These are phyloP conservation scores for Leptopilina myrica DNA, from an alignment of 2,888 invertebrate genomes.

Conservation along the genomic window DNA sequence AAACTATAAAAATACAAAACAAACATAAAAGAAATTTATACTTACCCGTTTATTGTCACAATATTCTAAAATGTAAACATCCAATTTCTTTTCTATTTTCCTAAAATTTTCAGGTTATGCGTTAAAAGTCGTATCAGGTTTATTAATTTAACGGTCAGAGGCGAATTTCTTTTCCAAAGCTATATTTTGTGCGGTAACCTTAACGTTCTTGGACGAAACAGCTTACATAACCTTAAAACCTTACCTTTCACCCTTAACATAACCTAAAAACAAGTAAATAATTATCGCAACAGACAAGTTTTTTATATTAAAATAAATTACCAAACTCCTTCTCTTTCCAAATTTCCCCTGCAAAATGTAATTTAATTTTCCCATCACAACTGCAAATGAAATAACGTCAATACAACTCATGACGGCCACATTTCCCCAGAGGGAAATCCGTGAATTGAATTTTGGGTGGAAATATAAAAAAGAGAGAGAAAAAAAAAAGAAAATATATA, in stretches of 20 bases:
- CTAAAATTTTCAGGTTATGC: no score
- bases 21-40: not conserved
- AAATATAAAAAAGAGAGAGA: not conserved
- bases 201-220: no score
- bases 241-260: no score
- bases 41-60: no score
- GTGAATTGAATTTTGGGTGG: slow-evolving; percentile 47
- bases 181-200: no score
- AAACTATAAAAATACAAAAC: not conserved
- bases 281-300: not conserved
- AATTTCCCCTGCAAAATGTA: not conserved
- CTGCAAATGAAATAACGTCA: slow-evolving; percentile 29
- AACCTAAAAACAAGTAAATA: no score
- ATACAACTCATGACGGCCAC: slow-evolving; percentile 9
- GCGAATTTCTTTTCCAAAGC: no score
- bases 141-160: no score
- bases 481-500: slow-evolving; percentile 10
- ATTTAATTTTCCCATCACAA: slow-evolving; percentile 35
- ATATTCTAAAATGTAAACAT: no score
- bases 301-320: not conserved
- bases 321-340: not conserved
- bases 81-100: no score
- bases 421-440: slow-evolving; percentile 18
- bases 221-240: no score
- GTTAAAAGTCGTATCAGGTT: no score